phyloP scores from a whole-genome alignment of 2,797 vertebrate species.

The Chromis chromis region DNA sequence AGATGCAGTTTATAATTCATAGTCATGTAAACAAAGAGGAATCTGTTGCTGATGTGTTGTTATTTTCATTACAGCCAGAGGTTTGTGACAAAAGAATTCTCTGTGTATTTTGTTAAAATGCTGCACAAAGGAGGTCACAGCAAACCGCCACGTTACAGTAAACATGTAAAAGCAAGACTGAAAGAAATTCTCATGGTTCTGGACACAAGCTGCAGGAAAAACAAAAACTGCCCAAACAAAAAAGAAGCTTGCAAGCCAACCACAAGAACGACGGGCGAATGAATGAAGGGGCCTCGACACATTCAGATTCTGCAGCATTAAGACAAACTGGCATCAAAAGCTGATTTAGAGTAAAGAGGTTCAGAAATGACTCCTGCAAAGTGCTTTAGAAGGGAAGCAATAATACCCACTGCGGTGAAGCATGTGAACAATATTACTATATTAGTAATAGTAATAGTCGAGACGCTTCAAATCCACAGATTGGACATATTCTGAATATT shows the following conservation, averaged over 20 bases:
- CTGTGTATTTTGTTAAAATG: background rate
- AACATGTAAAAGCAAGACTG: background rate
- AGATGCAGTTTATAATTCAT: background rate
- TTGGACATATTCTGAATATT: background rate
- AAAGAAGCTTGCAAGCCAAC: background rate
- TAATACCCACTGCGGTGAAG: background rate
- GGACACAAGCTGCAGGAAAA: constrained; percentile 21
- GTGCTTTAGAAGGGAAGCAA: background rate
- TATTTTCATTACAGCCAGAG: background rate
- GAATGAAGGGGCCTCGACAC: constrained; percentile 25
- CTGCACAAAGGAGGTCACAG: background rate
- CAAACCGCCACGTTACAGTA: background rate
- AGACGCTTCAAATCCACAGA: background rate
- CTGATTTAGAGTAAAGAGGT: constrained; percentile 23
- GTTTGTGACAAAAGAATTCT: background rate
- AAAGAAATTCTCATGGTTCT: background rate
- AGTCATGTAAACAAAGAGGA: background rate
- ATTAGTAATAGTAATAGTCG: no score
- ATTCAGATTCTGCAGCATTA: constrained; percentile 60
- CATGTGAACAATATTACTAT: background rate
- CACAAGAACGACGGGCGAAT: background rate
- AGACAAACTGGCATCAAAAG: constrained; percentile 53
- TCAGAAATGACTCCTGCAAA: constrained; percentile 12
- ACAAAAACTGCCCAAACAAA: background rate
- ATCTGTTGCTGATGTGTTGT: constrained; percentile 3